Evolutionary conservation across 2,797 vertebrate genomes (phyloP).

Genomic region (Gadopsis marmoratus): DNA sequence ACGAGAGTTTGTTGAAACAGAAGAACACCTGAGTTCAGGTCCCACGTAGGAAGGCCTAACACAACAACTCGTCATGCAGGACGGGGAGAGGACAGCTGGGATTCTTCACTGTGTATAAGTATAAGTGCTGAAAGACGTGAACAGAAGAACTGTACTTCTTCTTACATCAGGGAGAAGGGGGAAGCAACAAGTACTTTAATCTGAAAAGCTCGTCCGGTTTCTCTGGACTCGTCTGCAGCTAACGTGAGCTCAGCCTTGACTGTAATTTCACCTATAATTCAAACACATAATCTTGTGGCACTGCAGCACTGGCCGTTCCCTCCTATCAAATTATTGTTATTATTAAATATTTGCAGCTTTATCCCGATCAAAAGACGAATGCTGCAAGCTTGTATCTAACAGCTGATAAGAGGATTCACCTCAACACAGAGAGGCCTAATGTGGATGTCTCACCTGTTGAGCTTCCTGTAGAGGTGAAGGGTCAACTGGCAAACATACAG

Average conservation of each 20-base stretch:
- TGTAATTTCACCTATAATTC: constrained; percentile 26
- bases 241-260: constrained; percentile 13
- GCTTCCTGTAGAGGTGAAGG: not conserved
- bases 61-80: constrained; percentile 52
- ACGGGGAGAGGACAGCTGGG: constrained; percentile 13
- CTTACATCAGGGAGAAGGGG: constrained; percentile 20
- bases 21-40: constrained; percentile 57
- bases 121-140: constrained; percentile 1
- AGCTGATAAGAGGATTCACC: constrained; percentile 20
- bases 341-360: constrained; percentile 24
- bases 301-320: constrained; percentile 52
- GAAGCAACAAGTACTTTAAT: constrained; percentile 54
- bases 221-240: not conserved
- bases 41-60: constrained; percentile 37
- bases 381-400: constrained; percentile 39
- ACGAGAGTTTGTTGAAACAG: constrained; percentile 66
- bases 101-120: constrained; percentile 14
- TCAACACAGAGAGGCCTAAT: not conserved
- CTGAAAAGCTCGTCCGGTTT: constrained; percentile 49
- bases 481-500: not conserved
- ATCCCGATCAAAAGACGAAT: not conserved
- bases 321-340: constrained; percentile 63
- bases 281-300: constrained; percentile 18
- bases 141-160: not conserved
- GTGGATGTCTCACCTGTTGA: not conserved